Base-by-base conservation (phyloP, 2,797 vertebrate genomes). In the Lateolabrax maculatus region DNA sequence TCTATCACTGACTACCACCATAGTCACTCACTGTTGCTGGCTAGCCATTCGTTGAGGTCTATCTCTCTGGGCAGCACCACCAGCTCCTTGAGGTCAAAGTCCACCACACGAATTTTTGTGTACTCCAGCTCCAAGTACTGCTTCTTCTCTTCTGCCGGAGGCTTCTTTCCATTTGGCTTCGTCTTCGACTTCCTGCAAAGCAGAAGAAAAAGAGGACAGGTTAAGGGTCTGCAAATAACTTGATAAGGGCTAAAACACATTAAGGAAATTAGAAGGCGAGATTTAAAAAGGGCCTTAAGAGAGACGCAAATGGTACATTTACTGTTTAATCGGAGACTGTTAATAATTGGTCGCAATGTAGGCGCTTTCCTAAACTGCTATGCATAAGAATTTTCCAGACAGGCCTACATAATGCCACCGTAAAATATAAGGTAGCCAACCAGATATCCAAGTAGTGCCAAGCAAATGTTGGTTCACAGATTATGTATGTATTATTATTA, bases 31-130 rank as follows among this genome's bases (percentile, higher is more conserved):
- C 98, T 98, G 94, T 98, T 99, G 95, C 97, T 98, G 83, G 98
- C 98, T 70, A 99, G 96, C 98, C 98, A 99, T 94, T 99, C 98
- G 0, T 99, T 98, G 93, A 99, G 97, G 95, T 99, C 98, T 70
- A 99, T 99, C 95, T 99, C 98, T 67, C 96, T 96, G 53, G 98
- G 98, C 90, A 99, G 92, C 91, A 96, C 96, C 92, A 99, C 98
- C 93, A 99, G 95, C 87, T 99, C 98, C 94, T 98, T 98, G 80
- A 99, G 97, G 86, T 97, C 97, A 0, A 98, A 98, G 93, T 99
- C 98, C 0, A 98, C 96, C 89, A 99, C 97, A 12, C 98, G 95
- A 83, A 98, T 97, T 87, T 97, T 97, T 37, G 98, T 97, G 88
- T 97, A 97, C 94, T 99, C 98, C 0, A 97, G 93, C 81, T 99